Percentiles rank a stretch among this genome's conserved stretches.
Conservation (phyloP, 2,113 vertebrate genomes). For the Scolopax mira region DNA sequence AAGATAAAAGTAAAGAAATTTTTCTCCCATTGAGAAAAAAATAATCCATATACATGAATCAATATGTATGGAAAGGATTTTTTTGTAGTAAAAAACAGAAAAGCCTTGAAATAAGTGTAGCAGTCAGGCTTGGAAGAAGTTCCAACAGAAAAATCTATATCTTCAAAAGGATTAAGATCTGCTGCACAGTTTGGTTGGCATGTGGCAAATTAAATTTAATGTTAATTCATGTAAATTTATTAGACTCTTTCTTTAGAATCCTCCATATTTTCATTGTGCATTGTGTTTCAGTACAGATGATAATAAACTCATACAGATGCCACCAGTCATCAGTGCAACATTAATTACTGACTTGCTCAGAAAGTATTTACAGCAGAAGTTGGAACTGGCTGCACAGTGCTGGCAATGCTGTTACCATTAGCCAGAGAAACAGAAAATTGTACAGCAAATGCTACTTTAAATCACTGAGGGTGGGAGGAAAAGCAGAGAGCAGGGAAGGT, state of each 20-base stretch:
- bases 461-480: not conserved
- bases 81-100: not conserved
- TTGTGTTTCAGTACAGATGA: constrained; percentile 29
- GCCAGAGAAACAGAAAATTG: not conserved
- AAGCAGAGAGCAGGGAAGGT: not conserved
- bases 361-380: constrained; percentile 3
- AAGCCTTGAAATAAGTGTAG: not conserved
- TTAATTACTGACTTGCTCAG: constrained; percentile 41
- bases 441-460: not conserved
- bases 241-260: constrained; percentile 23
- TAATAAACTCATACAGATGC: constrained; percentile 49
- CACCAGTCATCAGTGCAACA: constrained; percentile 28
- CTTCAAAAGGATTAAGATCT: constrained; percentile 28
- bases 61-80: not conserved
- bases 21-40: not conserved
- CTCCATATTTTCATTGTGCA: constrained; percentile 9
- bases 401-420: not conserved
- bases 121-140: not conserved
- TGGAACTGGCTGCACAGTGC: not conserved
- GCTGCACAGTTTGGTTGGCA: constrained; percentile 52
- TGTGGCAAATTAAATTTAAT: constrained; percentile 62
- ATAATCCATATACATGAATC: not conserved
- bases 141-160: not conserved
- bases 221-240: constrained; percentile 62
- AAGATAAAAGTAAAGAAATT: not conserved